These are phyloP conservation scores for Tetramorium parvispinum DNA, from an alignment of 1,140 invertebrate genomes.

Conservation along the genomic window DNA sequence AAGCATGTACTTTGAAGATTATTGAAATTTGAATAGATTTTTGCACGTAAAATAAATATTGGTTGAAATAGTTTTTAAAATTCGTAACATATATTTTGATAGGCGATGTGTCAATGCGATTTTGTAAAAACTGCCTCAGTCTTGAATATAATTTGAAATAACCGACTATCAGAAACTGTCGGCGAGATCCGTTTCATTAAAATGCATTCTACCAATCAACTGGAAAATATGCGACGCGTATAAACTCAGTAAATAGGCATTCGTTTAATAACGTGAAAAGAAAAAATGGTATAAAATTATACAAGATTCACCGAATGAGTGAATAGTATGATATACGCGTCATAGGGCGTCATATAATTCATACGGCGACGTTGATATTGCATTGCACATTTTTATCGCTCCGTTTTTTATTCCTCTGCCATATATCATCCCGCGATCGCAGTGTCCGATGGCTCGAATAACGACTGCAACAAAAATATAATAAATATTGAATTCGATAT, in stretches of 20 bases:
- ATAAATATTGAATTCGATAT: constrained; percentile 50
- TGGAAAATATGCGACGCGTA: not conserved
- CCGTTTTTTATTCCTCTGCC: constrained; percentile 29
- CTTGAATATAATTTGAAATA: constrained; percentile 27
- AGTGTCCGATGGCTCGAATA: constrained; percentile 36
- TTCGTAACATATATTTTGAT: not conserved
- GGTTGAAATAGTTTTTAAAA: not conserved
- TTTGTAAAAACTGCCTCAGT: not conserved
- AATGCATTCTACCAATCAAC: not conserved
- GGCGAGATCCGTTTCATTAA: not conserved
- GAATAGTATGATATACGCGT: constrained; percentile 26
- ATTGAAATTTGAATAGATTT: not conserved
- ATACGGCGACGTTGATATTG: constrained; percentile 46
- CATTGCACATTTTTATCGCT: constrained; percentile 44
- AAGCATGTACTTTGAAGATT: not conserved
- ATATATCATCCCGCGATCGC: constrained; percentile 33
- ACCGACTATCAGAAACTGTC: not conserved
- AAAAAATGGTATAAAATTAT: constrained; percentile 1
- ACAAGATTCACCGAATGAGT: constrained; percentile 1
- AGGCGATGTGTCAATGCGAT: not conserved
- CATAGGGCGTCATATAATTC: constrained; percentile 35
- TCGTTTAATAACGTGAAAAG: constrained; percentile 7
- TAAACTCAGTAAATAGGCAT: constrained; percentile 1
- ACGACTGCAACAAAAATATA: constrained; percentile 48
- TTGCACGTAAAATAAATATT: not conserved